phyloP scores from a whole-genome alignment of 2,888 invertebrate species.

The Linnaemya tessellans region DNA sequence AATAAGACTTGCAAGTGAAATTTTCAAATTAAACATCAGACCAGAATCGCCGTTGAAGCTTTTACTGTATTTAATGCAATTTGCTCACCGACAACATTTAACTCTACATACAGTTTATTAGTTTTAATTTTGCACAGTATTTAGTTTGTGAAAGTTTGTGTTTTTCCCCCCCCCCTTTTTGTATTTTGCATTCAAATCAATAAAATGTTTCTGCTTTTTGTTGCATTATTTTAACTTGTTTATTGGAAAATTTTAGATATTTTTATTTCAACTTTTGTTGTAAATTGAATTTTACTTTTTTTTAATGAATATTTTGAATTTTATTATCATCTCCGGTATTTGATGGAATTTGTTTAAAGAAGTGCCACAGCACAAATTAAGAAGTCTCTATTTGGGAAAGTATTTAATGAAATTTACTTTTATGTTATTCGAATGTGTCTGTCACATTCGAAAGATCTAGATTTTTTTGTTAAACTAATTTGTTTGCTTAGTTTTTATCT shows the following conservation, averaged over 20 bases:
- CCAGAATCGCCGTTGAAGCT: background rate
- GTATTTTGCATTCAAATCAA: conserved; percentile 42
- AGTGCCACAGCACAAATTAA: background rate
- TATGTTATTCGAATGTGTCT: no score
- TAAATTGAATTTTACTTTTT: conserved; percentile 21
- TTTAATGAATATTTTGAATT: conserved; percentile 12
- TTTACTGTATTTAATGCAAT: conserved; percentile 58
- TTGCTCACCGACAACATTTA: conserved; percentile 54
- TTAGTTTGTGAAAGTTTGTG: conserved; percentile 44
- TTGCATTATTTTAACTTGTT: conserved; percentile 47
- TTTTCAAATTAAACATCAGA: background rate
- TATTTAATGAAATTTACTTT: no score
- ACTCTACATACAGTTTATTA: conserved; percentile 57
- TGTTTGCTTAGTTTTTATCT: no score
- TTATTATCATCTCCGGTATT: conserved; percentile 18
- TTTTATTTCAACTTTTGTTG: conserved; percentile 33
- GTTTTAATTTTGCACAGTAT: conserved; percentile 59
- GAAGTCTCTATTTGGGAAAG: no score
- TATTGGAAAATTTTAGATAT: conserved; percentile 26
- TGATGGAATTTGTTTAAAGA: conserved; percentile 19
- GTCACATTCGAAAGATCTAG: no score
- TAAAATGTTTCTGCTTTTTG: conserved; percentile 47
- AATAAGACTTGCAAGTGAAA: background rate
- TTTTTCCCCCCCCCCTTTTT: no score
- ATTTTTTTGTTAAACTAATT: no score